Evolutionary conservation across 1,140 invertebrate species (phyloP), one percentile per base, ranked within the genome.

Genomic region (Dreissena rostriformis): DNA sequence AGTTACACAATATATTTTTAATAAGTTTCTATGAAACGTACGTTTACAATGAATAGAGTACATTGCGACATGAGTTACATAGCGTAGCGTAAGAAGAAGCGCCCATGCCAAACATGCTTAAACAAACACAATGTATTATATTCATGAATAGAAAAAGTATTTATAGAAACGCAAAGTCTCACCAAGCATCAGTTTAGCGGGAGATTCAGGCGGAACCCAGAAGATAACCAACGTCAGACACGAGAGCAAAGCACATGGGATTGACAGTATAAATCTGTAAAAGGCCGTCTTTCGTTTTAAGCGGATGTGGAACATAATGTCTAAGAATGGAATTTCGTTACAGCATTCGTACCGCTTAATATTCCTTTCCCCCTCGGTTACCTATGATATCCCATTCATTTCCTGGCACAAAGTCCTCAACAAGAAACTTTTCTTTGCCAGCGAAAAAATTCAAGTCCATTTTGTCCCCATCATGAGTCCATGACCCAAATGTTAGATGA

Each of bases 151-250:
- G 39, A 39, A 2, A 39, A 39, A 39, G 8, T 39, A 39, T 5
- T 2, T 5, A 39, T 39, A 39, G 39, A 39, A 8, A 5, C 39
- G 39, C 39, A 39, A 39, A 39, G 39, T 75, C 88, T 87, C 88
- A 94, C 93, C 93, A 65, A 94, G 85, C 61, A 92, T 90, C 53
- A 94, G 90, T 87, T 94, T 94, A n/a, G 93, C 92, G 11, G 93
- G 92, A 12, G 93, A 93, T 76, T 94, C 93, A 14, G 94, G 93
- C 22, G 93, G 93, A n/a, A 94, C 88, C 93, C 93, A 94, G 86
- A 94, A 94, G 39, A 94, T 91, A 52, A 94, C 92, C 74, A 94
- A 84, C 11, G 93, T 94, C 19, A 94, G 87, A 5, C 89, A 89
- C 11, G 92, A 93, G 15, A 94, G 88, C 14, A 93, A 86, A 24